Evolutionary conservation across 2,113 vertebrate species (phyloP), one percentile per base, ranked within the genome.

Genomic region (Poicephalus meyeri): DNA sequence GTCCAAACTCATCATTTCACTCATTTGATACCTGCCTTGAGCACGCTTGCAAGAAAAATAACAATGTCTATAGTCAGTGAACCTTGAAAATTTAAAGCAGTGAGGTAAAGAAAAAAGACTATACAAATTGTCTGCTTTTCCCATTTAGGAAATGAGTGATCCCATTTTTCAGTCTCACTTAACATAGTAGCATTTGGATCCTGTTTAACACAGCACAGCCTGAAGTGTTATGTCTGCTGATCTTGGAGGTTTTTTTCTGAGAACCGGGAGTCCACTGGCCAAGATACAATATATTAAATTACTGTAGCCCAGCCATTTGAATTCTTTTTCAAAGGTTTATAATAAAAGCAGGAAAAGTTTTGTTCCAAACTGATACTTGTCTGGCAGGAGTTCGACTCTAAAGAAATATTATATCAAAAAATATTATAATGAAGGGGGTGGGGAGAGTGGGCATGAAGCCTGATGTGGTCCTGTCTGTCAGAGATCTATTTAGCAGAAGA

Each of bases 261-360:
- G 86, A 64, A 71, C n/a, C 3, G 2, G 94, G 63, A 95, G 80
- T 70, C 80, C 63, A 29, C 81, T 96, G 89, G 86, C 91, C 50
- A 89, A 82, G 60, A 39, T 53, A 82, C 47, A 81, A 39, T 31
- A 60, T 91, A 73, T 78, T 80, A 58, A 86, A 55, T 91, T 86
- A 91, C 84, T 26, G 5, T 80, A 87, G 77, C 73, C 42, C 53
- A 88, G 88, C 61, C 94, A 65, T 23, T 92, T 91, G 46, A 95
- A 65, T 94, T 86, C 24, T 65, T 83, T 95, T 92, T 93, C 52
- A 90, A 91, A 82, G 55, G 11, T 53, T 83, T 88, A 8, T 86
- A 84, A 77, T 90, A 87, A 92, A 93, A 50, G 86, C 83, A 88
- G 88, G 91, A 96, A 96, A 74, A 74, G 68, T 91, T 96, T 90